Conservation (phyloP, 2,888 invertebrate genomes). For the Eupithecia subumbrata region DNA sequence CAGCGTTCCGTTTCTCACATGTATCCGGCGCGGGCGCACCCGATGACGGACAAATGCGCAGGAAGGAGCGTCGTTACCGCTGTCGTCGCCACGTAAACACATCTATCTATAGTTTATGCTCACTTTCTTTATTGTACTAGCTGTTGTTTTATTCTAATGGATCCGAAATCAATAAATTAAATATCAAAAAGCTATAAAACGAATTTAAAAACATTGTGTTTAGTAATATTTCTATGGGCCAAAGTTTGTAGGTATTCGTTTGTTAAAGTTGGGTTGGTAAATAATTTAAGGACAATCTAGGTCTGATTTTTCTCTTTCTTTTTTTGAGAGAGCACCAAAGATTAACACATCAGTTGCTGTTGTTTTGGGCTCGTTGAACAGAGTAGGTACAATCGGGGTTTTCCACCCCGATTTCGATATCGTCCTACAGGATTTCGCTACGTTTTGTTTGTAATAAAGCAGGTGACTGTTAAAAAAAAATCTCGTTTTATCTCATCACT, state of each 20-base stretch:
- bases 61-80: constrained; percentile 79
- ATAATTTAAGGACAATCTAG: neutral
- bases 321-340: too few species aligned
- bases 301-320: too few species aligned
- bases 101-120: constrained; percentile 23
- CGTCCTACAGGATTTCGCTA: neutral
- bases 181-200: neutral
- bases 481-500: too few species aligned
- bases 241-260: neutral
- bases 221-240: neutral
- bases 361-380: neutral
- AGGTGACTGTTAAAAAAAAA: too few species aligned
- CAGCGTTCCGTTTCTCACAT: constrained; percentile 54
- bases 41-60: constrained; percentile 78
- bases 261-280: neutral
- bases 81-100: constrained; percentile 65
- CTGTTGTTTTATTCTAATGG: constrained; percentile 3
- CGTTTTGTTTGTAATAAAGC: neutral
- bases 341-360: neutral
- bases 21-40: constrained; percentile 70
- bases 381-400: neutral
- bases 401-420: neutral
- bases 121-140: constrained; percentile 9
- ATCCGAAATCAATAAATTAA: neutral
- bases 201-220: neutral